Evolutionary conservation across 1,140 invertebrate species (phyloP).

Genomic region (Trinorchestia longiramus): DNA sequence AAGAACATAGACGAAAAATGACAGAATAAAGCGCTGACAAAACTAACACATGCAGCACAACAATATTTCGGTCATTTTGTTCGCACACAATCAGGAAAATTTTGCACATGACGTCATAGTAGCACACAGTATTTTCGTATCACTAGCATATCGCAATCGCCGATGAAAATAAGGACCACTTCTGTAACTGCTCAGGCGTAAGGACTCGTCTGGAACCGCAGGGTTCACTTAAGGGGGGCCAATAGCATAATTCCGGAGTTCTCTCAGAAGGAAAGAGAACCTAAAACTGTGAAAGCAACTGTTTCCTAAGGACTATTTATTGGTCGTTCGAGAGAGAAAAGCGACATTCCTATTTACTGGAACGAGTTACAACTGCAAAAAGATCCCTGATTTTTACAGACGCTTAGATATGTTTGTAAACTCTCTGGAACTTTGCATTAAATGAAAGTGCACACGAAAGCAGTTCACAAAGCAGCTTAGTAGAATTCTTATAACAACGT

Average conservation of each 20-base stretch:
- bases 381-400: not conserved
- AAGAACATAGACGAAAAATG: not conserved
- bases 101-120: not conserved
- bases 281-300: not conserved
- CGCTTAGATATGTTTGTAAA: not conserved
- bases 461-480: not conserved
- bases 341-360: slow-evolving; percentile 36
- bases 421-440: not conserved
- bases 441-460: not conserved
- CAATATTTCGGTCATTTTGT: not conserved
- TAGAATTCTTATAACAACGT: not conserved
- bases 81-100: not conserved
- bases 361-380: slow-evolving; percentile 20
- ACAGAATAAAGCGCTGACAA: not conserved
- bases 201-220: not conserved
- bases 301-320: slow-evolving; percentile 31
- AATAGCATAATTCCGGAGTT: slow-evolving; percentile 47
- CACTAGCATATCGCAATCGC: not conserved
- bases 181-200: not conserved
- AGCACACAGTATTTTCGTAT: not conserved
- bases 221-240: not conserved
- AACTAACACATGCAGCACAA: not conserved
- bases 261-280: not conserved
- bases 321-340: slow-evolving; percentile 19
- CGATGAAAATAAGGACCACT: not conserved